Conservation (phyloP, 2,888 invertebrate genomes). For the Tetranychus truncatus region DNA sequence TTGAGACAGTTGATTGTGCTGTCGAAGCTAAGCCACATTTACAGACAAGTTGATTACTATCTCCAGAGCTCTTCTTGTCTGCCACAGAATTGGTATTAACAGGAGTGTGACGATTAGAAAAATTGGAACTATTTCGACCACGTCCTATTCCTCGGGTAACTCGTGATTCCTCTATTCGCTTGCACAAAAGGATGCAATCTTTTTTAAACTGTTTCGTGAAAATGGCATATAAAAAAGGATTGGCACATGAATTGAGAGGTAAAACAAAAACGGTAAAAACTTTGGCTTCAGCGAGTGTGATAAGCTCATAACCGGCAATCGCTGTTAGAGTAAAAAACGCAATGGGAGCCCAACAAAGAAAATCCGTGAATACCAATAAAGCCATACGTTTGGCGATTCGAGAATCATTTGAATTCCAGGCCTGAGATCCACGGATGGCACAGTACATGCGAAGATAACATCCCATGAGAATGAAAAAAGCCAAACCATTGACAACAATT, state of each 20-base stretch:
- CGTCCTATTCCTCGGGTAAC: conserved; percentile 70
- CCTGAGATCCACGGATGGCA: conserved; percentile 69
- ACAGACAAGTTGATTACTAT: conserved; percentile 19
- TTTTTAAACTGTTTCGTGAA: conserved; percentile 93
- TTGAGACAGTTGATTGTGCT: conserved; percentile 3
- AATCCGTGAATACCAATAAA: conserved; percentile 83
- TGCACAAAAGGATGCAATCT: conserved; percentile 85
- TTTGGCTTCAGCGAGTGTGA: conserved; percentile 85
- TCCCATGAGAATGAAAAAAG: conserved; percentile 81
- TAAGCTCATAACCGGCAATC: conserved; percentile 69
- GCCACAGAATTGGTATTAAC: conserved; percentile 66
- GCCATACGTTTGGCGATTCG: conserved; percentile 92
- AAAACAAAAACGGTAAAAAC: conserved; percentile 79
- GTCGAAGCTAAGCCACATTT: conserved; percentile 22
- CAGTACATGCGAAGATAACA: conserved; percentile 95
- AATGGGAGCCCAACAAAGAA: conserved; percentile 93
- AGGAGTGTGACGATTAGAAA: conserved; percentile 67
- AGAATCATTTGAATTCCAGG: conserved; percentile 89
- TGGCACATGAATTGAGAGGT: conserved; percentile 89
- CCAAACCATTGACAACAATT: conserved; percentile 76
- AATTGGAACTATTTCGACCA: conserved; percentile 65
- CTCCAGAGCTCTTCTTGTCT: conserved; percentile 44
- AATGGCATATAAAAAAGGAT: conserved; percentile 92
- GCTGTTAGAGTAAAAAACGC: conserved; percentile 87
- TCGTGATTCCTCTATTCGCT: conserved; percentile 80